Conservation (phyloP, 2,113 vertebrate genomes). For the Monopterus albus region DNA sequence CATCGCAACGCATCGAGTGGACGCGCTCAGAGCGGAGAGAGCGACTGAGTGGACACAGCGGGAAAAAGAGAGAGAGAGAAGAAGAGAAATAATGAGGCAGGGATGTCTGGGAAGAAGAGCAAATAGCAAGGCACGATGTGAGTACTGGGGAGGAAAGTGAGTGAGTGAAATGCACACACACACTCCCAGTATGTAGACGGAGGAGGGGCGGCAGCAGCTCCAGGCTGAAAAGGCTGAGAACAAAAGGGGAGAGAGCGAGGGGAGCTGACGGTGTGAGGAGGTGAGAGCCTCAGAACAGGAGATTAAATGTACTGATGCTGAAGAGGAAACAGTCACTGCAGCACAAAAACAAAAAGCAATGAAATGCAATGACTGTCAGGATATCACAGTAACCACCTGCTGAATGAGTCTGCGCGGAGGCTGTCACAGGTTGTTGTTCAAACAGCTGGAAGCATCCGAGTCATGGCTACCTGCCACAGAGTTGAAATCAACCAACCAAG, state of each 20-base stretch:
- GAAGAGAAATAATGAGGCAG: background rate
- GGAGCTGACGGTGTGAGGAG: conserved; percentile 1
- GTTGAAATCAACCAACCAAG: too few species aligned
- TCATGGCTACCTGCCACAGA: too few species aligned
- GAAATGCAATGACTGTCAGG: background rate
- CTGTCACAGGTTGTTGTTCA: too few species aligned
- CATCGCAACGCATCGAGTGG: conserved; percentile 39
- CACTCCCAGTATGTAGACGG: conserved; percentile 17
- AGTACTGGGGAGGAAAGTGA: background rate
- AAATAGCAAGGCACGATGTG: background rate
- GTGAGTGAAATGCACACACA: background rate
- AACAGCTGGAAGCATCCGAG: too few species aligned
- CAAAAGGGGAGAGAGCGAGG: conserved; percentile 1
- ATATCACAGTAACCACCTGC: too few species aligned
- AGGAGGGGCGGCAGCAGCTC: conserved; percentile 43
- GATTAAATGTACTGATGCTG: conserved; percentile 3
- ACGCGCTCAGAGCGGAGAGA: background rate
- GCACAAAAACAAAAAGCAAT: background rate
- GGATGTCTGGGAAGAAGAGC: conserved; percentile 34
- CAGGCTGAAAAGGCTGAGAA: conserved; percentile 33
- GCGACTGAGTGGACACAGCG: background rate
- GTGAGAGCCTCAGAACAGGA: background rate
- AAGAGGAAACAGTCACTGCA: background rate
- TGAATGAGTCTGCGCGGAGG: too few species aligned
- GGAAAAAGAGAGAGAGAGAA: background rate